phyloP scores from a whole-genome alignment of 2,797 vertebrate species.

The Myripristis jacobus region DNA sequence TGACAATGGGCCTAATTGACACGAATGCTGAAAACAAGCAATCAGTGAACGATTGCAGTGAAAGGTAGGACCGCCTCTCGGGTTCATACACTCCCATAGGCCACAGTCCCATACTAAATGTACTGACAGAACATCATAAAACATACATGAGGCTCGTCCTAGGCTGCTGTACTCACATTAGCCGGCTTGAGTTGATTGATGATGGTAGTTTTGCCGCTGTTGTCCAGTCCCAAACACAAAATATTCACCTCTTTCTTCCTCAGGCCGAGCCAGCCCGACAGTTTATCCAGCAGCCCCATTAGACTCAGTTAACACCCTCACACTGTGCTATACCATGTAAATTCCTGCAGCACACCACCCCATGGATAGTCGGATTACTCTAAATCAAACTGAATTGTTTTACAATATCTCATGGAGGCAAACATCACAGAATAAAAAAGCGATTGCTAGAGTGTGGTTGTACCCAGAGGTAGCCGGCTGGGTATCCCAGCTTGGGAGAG shows the following conservation, averaged over 20 bases:
- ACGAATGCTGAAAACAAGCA: constrained; percentile 77
- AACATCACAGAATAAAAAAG: constrained; percentile 24
- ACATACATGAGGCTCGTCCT: background rate
- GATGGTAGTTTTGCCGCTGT: constrained; percentile 98
- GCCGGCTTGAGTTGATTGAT: constrained; percentile 98
- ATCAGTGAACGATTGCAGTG: constrained; percentile 63
- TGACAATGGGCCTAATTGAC: constrained; percentile 80
- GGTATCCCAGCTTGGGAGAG: constrained; percentile 64
- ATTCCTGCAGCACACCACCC: constrained; percentile 43
- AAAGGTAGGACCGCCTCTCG: constrained; percentile 28
- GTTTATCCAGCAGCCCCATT: constrained; percentile 97
- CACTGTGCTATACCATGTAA: constrained; percentile 20
- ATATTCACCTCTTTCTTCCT: constrained; percentile 98
- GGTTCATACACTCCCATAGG: background rate
- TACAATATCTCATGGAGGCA: constrained; percentile 16
- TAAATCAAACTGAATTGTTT: constrained; percentile 14
- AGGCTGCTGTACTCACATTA: constrained; percentile 85
- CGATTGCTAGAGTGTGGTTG: constrained; percentile 1
- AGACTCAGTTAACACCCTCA: constrained; percentile 10
- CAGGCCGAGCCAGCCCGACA: constrained; percentile 93
- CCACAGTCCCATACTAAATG: background rate
- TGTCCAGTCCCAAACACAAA: constrained; percentile 96
- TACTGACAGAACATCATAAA: background rate
- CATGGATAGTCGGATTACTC: constrained; percentile 47
- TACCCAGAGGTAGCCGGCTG: constrained; percentile 25